These are phyloP conservation scores for Smutsia temminckii DNA, from an alignment of 2,797 vertebrate species.

Conservation along the genomic window DNA sequence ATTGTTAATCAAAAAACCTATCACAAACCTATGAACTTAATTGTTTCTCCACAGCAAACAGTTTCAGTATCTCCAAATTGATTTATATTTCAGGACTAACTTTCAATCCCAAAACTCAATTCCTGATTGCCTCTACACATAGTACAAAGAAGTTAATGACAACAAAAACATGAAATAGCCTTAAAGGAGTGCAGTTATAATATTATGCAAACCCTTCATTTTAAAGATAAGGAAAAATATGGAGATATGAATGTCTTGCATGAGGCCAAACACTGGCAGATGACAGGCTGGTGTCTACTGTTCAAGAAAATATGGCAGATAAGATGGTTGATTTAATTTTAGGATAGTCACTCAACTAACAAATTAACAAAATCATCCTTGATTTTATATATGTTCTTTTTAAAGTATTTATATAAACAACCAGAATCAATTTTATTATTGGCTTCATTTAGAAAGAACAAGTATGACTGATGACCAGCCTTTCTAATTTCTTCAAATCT, in stretches of 20 bases:
- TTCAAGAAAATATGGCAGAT: not conserved
- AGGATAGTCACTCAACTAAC: not conserved
- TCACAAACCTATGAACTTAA: not conserved
- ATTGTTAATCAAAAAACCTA: not conserved
- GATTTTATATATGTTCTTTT: not conserved
- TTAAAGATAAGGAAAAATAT: not conserved
- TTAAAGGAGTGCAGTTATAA: not conserved
- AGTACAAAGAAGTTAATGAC: not conserved
- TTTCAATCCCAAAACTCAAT: not conserved
- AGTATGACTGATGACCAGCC: not conserved
- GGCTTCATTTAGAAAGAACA: not conserved
- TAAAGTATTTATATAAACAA: not conserved
- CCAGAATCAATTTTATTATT: not conserved
- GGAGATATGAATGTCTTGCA: not conserved
- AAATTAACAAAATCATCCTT: not conserved
- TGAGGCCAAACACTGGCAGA: not conserved
- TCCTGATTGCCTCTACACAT: not conserved
- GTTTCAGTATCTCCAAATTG: not conserved
- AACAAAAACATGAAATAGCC: not conserved
- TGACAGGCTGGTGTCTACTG: not conserved
- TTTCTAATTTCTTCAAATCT: not conserved
- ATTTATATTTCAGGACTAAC: not conserved
- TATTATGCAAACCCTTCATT: not conserved
- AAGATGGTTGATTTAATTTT: not conserved
- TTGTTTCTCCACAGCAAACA: not conserved